A percentile compares a stretch with the other conserved stretches of the same genome.
Conservation (phyloP, 2,888 invertebrate genomes). For the Lepetodrilus schrolli region DNA sequence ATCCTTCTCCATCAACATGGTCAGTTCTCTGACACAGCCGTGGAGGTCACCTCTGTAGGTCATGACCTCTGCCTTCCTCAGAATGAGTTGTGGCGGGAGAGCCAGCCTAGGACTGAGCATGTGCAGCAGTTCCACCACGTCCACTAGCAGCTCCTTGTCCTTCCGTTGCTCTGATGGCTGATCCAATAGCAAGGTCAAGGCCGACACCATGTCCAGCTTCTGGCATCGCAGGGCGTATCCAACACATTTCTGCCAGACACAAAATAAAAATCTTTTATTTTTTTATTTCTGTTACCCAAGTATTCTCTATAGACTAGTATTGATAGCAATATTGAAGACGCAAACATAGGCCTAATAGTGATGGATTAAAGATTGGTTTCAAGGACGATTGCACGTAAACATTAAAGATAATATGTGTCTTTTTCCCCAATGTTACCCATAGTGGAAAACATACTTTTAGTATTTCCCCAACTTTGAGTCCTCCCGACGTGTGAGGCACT, state of each 20-base stretch:
- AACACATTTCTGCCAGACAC: constrained; percentile 9
- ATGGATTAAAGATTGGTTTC: no score
- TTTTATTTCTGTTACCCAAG: no score
- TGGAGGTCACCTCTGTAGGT: constrained; percentile 34
- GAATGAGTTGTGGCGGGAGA: constrained; percentile 30
- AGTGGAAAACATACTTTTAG: constrained; percentile 17
- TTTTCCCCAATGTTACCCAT: no score
- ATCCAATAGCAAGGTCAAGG: constrained; percentile 14
- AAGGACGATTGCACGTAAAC: no score
- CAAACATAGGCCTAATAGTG: no score
- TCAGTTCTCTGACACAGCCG: constrained; percentile 31
- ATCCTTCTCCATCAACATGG: constrained; percentile 6
- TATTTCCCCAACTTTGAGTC: not conserved
- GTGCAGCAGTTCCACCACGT: not conserved
- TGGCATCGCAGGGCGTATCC: not conserved
- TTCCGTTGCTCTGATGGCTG: not conserved
- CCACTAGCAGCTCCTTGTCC: not conserved
- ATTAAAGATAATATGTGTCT: no score
- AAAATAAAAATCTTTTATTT: no score
- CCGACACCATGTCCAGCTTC: constrained; percentile 26
- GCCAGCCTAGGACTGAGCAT: not conserved
- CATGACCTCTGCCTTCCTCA: constrained; percentile 31
- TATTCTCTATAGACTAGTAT: no score
- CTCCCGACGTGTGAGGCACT: not conserved
- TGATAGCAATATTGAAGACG: no score